phyloP scores from a whole-genome alignment of 2,888 invertebrate species.

The Erebia palarica region DNA sequence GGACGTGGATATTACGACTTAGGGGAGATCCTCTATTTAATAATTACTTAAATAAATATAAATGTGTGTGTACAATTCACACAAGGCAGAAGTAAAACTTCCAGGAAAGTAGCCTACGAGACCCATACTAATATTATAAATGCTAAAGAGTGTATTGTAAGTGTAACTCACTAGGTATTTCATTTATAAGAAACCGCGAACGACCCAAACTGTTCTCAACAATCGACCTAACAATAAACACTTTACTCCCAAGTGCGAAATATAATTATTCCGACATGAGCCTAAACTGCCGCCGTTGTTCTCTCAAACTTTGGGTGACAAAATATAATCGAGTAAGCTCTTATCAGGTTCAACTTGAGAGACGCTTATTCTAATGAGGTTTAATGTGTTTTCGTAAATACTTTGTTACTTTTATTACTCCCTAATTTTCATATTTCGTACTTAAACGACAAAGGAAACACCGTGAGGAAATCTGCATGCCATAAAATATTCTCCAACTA shows the following conservation, averaged over 20 bases:
- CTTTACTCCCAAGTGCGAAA: background rate
- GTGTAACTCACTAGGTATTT: background rate
- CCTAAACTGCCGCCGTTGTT: conserved; percentile 2
- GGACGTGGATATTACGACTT: too few species aligned
- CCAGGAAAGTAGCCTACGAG: too few species aligned
- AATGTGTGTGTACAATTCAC: too few species aligned
- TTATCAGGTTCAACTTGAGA: conserved; percentile 7
- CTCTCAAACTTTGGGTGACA: conserved; percentile 21
- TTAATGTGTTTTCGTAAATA: background rate
- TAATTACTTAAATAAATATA: too few species aligned
- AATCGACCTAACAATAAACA: background rate
- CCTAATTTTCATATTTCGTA: too few species aligned
- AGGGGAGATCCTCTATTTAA: too few species aligned
- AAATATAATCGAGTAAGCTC: conserved; percentile 14
- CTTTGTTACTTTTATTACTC: background rate
- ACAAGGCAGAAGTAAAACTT: too few species aligned
- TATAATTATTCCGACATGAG: conserved; percentile 7
- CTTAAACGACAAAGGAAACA: too few species aligned
- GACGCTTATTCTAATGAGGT: conserved; percentile 1
- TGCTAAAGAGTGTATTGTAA: background rate
- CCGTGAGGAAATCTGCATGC: too few species aligned
- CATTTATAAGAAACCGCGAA: background rate
- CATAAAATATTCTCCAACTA: too few species aligned
- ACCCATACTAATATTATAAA: background rate
- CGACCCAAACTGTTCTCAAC: background rate